Evolutionary conservation across 2,797 vertebrate genomes (phyloP), one percentile per base, ranked within the genome.

Genomic region (Pelobates cultripes): DNA sequence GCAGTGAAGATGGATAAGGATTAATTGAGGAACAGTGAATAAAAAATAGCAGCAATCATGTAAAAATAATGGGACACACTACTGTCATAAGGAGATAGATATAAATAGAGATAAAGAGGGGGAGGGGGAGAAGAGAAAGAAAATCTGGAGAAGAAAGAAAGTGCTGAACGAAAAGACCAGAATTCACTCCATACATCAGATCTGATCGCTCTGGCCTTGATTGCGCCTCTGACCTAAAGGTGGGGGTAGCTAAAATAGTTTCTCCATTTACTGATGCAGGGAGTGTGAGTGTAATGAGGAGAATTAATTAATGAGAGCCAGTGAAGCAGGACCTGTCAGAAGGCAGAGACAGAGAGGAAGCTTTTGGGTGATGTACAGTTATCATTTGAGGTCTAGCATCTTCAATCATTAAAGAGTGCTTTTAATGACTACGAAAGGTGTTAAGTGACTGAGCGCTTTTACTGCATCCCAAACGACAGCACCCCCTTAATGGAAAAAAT

Each of bases 321-420:
- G 43, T 79, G 47, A 79, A 84, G 77, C 75, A 77, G 75, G 75
- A 82, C 74, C 74, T 76, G 80, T 82, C 80, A 77, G 69, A 44
- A 73, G 71, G 17, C 15, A 60, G 45, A 77, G 55, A 75, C 43
- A 55, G 57, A 44, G 44, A 68, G 53, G 61, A 15, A 75, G 72
- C 69, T 17, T 12, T 15, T 42, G 17, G 47, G 71, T 28, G 64
- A 75, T 74, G 47, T 66, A 14, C 55, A 75, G 63, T 61, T 70
- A 75, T 79, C 53, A 63, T 53, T 42, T 55, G 44, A 28, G 53
- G 51, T 51, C 44, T 70, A 3, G 57, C 75, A 41, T 71, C 41
- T 66, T 63, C 73, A 51, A 75, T 79, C 74, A 75, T 71, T 40
- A 71, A 79, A 61, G 68, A 75, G 53, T 45, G 43, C 28, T 75